Evolutionary conservation across 2,888 invertebrate species (phyloP).

Genomic region (Deilephila porcellus): DNA sequence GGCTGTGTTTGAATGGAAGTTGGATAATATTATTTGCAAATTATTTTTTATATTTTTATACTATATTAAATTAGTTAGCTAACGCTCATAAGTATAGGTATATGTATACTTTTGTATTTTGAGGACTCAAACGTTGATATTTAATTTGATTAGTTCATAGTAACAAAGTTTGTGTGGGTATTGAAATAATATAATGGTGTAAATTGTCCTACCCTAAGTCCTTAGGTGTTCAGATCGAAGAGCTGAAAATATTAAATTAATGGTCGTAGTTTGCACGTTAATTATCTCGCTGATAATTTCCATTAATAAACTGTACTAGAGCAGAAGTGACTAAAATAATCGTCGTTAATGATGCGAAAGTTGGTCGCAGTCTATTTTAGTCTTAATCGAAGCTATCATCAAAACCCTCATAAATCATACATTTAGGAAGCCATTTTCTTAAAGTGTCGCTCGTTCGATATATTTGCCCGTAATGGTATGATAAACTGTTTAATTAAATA

Average conservation of each 20-base stretch:
- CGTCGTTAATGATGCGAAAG: background rate
- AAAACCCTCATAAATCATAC: slow-evolving; percentile 4
- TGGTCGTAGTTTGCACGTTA: background rate
- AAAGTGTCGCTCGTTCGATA: background rate
- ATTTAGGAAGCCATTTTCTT: slow-evolving; percentile 1
- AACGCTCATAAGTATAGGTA: background rate
- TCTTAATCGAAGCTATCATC: slow-evolving; percentile 3
- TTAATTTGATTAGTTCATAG: too few species aligned
- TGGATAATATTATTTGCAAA: background rate
- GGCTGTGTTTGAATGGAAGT: slow-evolving; percentile 1
- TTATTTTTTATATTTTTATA: background rate
- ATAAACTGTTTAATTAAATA: background rate
- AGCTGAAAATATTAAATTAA: background rate
- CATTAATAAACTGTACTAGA: background rate
- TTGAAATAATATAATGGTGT: too few species aligned
- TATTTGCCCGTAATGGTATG: background rate
- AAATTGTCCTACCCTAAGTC: too few species aligned
- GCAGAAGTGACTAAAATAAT: background rate
- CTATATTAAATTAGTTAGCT: background rate
- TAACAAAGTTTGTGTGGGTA: too few species aligned
- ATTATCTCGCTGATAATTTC: background rate
- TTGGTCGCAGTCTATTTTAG: slow-evolving; percentile 6
- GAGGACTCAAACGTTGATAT: too few species aligned
- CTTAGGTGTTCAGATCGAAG: background rate
- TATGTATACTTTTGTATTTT: too few species aligned